Conservation (phyloP, 2,797 vertebrate genomes). For the Ctenosaura bakeri region DNA sequence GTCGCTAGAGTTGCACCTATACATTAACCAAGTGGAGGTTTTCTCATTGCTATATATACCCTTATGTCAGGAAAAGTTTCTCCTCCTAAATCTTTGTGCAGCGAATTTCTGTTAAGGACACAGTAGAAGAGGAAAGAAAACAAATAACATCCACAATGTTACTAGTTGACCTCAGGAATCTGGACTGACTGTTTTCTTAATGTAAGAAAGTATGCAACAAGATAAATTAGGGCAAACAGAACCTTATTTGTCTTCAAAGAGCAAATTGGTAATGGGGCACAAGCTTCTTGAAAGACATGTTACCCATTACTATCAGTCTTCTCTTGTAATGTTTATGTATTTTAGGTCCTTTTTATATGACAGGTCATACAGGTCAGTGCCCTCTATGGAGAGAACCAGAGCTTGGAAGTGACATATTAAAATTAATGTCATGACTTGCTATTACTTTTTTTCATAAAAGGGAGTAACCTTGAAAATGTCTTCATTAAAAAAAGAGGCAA, state of each 20-base stretch:
- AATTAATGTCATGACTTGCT: not conserved
- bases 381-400: too few relatives aligned
- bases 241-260: not conserved
- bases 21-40: not conserved
- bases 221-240: not conserved
- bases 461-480: not conserved
- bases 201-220: not conserved
- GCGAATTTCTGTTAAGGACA: not conserved
- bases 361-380: too few relatives aligned
- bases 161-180: not conserved
- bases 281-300: not conserved
- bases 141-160: not conserved
- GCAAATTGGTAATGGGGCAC: not conserved
- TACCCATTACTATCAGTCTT: not conserved
- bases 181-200: not conserved
- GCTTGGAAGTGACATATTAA: not conserved
- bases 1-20: not conserved
- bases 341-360: not conserved
- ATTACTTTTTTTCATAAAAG: too few relatives aligned
- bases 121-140: not conserved
- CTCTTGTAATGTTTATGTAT: not conserved
- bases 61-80: not conserved
- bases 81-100: not conserved
- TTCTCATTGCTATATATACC: not conserved
- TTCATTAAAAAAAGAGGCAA: not conserved